phyloP scores from a whole-genome alignment of 2,888 invertebrate species.

The Piscicola geometra region DNA sequence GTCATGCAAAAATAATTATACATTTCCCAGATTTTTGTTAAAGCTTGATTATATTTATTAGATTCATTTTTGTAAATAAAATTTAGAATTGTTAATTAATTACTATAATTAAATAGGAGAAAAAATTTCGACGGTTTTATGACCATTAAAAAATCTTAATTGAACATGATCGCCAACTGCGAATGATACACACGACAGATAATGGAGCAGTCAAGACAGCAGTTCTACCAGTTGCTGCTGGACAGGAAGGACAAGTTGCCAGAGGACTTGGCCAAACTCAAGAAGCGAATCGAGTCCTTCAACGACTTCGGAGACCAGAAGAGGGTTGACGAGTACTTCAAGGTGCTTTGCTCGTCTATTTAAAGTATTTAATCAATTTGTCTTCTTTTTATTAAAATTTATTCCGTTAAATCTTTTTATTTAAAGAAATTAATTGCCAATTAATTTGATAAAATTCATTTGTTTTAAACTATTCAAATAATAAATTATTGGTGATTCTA shows the following conservation, averaged over 20 bases:
- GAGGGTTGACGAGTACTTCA: constrained; percentile 70
- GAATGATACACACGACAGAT: constrained; percentile 59
- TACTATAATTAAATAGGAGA: background rate
- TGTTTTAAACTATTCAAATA: too few relatives aligned
- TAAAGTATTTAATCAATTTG: constrained; percentile 67
- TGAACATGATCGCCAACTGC: too few relatives aligned
- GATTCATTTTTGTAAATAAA: background rate
- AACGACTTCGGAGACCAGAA: constrained; percentile 77
- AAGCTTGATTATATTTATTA: background rate
- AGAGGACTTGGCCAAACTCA: constrained; percentile 67
- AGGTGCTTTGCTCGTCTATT: constrained; percentile 71
- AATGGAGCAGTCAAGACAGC: constrained; percentile 75
- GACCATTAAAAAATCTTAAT: too few relatives aligned
- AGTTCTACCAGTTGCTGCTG: constrained; percentile 75
- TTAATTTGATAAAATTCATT: too few relatives aligned
- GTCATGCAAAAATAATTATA: background rate
- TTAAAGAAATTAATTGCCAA: too few relatives aligned
- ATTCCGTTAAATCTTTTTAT: too few relatives aligned
- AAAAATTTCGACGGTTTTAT: too few relatives aligned
- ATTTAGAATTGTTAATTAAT: background rate
- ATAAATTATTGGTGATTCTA: too few relatives aligned
- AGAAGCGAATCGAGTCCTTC: constrained; percentile 71
- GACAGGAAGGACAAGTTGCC: constrained; percentile 68
- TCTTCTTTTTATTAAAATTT: background rate
- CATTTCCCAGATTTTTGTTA: background rate